Base-by-base conservation (phyloP, 1,140 invertebrate species). In the Cydia splendana region DNA sequence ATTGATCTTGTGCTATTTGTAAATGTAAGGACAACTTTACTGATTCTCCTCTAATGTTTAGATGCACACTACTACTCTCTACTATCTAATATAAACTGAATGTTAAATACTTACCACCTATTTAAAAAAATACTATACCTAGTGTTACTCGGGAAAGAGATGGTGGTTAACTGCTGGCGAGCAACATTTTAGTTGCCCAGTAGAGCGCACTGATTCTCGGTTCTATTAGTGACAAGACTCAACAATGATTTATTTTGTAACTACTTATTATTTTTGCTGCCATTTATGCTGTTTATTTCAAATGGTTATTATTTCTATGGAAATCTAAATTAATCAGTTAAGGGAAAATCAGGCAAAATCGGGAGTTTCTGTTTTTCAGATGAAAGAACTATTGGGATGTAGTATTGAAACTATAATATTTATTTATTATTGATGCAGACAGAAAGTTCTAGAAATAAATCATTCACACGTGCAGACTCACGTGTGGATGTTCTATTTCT, bases 151-250 rank as follows among this genome's bases (percentile, higher is more conserved):
- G n/a, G 51, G 51, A 18, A 53, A 18, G 51, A 53, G 51, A n/a
- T n/a, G 4, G 51, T 48, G 13, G 45, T 48, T 48, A 53, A 53
- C 51, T 53, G 83, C 51, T 53, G 83, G 38, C 15, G 15, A 30
- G 74, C 78, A 78, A 74, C 85, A 87, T 88, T 85, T 87, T 87
- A 87, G 76, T 10, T 30, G 34, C 74, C 57, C 81, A 75, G 65
- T 82, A 79, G 79, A 76, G 81, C 69, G 81, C 83, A 85, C 79
- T 84, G 86, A 89, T 85, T 87, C 84, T 81, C 83, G 78, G 82
- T 85, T 79, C 82, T 83, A 86, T 85, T 88, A 87, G 81, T 84
- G 80, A 78, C 82, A 82, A 82, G 82, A 86, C 85, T 86, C 76
- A 83, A 82, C 83, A 77, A 84, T 51, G 74, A 51, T 75, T 75